These are phyloP conservation scores for Aleiodes alternator DNA, from an alignment of 2,888 invertebrate genomes.

Conservation along the genomic window DNA sequence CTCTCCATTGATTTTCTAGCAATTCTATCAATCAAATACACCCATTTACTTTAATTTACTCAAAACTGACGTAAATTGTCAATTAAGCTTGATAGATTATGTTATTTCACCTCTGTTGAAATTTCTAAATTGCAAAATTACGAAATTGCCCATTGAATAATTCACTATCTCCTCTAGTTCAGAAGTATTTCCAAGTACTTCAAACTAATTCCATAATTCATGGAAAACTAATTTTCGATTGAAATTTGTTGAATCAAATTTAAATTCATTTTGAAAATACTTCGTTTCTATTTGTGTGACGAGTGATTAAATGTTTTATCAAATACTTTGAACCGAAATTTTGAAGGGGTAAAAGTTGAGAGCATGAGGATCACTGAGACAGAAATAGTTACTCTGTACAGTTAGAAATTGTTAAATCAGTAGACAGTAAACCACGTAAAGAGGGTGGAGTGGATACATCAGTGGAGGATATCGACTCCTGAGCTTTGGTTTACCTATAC, in stretches of 20 bases:
- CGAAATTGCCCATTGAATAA: conserved; percentile 3
- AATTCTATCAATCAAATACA: background rate
- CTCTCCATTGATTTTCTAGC: no score
- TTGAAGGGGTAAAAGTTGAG: no score
- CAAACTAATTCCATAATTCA: no score
- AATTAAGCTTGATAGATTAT: no score
- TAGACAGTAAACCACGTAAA: no score
- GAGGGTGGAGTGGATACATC: background rate
- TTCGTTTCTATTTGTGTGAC: background rate
- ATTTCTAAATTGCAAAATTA: no score
- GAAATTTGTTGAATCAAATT: conserved; percentile 5
- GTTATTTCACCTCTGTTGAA: no score
- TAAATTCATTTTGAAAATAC: conserved; percentile 9
- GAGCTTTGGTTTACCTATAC: conserved; percentile 52
- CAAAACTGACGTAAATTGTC: no score
- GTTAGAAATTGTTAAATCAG: no score
- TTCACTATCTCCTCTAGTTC: conserved; percentile 9
- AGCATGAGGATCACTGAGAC: no score
- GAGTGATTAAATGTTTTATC: background rate
- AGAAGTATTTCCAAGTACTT: conserved; percentile 17
- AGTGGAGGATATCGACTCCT: conserved; percentile 59
- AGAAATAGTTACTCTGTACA: no score
- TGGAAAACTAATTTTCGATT: conserved; percentile 15
- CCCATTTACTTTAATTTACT: background rate
- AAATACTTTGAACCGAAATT: background rate